Evolutionary conservation across 2,113 vertebrate species (phyloP).

Genomic region (Ursus arctos): DNA sequence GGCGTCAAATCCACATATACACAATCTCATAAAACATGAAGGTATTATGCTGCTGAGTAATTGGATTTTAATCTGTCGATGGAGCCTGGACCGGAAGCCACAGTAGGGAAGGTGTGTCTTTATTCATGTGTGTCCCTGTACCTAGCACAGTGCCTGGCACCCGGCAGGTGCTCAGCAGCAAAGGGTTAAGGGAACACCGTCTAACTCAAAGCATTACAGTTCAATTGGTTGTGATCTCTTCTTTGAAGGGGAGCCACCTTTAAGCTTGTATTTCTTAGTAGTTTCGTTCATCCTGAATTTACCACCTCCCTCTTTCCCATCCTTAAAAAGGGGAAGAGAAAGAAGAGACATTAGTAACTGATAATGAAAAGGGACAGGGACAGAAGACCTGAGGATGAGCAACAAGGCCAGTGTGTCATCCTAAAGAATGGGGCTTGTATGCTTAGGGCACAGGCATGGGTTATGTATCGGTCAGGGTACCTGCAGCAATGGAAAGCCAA

Average conservation of each 20-base stretch:
- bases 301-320: background rate
- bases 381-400: background rate
- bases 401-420: rapidly evolving
- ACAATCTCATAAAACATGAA: constrained; percentile 29
- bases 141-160: background rate
- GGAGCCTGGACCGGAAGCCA: background rate
- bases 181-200: too few species aligned
- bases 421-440: background rate
- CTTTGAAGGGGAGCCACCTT: background rate
- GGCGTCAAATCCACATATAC: constrained; percentile 34
- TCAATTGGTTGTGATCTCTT: background rate
- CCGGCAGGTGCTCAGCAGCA: background rate
- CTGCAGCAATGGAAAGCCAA: background rate
- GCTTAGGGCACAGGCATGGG: background rate
- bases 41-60: background rate
- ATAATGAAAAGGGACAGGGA: background rate
- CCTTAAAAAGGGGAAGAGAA: background rate
- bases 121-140: rapidly evolving
- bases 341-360: background rate
- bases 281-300: background rate
- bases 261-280: background rate
- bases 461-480: background rate
- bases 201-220: background rate
- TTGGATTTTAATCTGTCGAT: background rate
- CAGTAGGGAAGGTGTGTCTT: background rate